These are phyloP conservation scores for Lepidotrigona ventralis DNA, from an alignment of 1,140 invertebrate species.

Conservation along the genomic window DNA sequence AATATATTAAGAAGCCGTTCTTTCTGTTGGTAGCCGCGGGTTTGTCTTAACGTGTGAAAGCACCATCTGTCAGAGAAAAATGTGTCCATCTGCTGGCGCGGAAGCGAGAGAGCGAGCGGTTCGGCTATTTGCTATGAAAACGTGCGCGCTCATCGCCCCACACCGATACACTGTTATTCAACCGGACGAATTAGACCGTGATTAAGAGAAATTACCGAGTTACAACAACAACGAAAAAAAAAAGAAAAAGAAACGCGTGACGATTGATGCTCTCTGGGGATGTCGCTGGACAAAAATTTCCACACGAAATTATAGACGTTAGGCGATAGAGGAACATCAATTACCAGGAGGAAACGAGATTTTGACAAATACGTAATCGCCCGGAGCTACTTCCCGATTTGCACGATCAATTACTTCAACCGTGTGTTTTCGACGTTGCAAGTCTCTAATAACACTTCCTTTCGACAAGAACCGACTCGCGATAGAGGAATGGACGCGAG, in stretches of 20 bases:
- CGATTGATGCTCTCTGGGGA: slow-evolving; percentile 3
- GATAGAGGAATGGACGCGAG: neutral
- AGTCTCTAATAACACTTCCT: neutral
- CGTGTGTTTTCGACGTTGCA: neutral
- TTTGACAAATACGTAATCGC: slow-evolving; percentile 15
- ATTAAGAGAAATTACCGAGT: slow-evolving; percentile 10
- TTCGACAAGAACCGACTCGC: neutral
- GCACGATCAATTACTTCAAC: slow-evolving; percentile 13
- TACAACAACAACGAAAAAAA: neutral
- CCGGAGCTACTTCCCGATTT: neutral
- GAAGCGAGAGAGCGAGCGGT: neutral
- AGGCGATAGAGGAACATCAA: neutral
- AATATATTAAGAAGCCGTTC: slow-evolving; percentile 58
- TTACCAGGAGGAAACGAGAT: slow-evolving; percentile 18
- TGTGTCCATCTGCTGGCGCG: slow-evolving; percentile 42
- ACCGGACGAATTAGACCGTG: slow-evolving; percentile 42
- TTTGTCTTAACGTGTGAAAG: slow-evolving; percentile 58
- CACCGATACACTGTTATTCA: slow-evolving; percentile 49
- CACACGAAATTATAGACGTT: slow-evolving; percentile 9
- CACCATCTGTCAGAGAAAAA: slow-evolving; percentile 55
- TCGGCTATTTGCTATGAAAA: slow-evolving; percentile 29
- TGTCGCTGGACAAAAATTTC: slow-evolving; percentile 1
- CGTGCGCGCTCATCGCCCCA: neutral
- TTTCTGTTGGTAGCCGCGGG: slow-evolving; percentile 48
- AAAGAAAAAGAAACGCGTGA: neutral